These are phyloP conservation scores for Charadrius vociferus DNA, from an alignment of 2,113 vertebrate species.

Conservation along the genomic window DNA sequence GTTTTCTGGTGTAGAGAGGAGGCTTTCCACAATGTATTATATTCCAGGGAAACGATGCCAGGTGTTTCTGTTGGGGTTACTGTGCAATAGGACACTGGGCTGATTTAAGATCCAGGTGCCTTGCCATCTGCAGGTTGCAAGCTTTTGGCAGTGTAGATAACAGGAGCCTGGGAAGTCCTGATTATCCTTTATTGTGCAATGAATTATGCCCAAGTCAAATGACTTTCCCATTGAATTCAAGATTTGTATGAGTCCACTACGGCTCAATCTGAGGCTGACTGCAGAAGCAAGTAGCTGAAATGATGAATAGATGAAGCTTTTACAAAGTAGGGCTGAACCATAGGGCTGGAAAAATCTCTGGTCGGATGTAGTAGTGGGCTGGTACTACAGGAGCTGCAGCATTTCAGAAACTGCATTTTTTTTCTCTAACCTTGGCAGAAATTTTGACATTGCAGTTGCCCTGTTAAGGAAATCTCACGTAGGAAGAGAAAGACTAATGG, in stretches of 20 bases:
- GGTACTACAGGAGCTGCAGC: not conserved
- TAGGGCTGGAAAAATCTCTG: not conserved
- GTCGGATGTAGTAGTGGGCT: not conserved
- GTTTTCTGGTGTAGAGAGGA: not conserved
- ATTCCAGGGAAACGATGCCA: not conserved
- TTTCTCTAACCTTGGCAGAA: not conserved
- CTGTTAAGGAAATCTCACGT: not conserved
- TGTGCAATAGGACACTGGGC: not conserved
- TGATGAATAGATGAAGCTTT: not conserved
- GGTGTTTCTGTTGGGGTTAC: not conserved
- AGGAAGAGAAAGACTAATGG: not conserved
- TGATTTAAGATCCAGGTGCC: not conserved
- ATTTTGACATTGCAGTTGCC: not conserved
- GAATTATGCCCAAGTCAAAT: constrained; percentile 45
- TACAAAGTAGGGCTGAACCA: not conserved
- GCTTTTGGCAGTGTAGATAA: not conserved
- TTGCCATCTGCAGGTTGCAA: not conserved
- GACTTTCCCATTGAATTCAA: not conserved
- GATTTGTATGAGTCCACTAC: not conserved
- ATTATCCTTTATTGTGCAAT: not conserved
- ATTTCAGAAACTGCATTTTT: not conserved
- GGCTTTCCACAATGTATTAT: not conserved
- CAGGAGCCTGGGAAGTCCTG: not conserved
- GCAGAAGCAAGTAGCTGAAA: not conserved
- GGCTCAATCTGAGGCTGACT: not conserved